Evolutionary conservation across 1,140 invertebrate species (phyloP), one percentile per base, ranked within the genome.

Genomic region (Nasonia vitripennis): DNA sequence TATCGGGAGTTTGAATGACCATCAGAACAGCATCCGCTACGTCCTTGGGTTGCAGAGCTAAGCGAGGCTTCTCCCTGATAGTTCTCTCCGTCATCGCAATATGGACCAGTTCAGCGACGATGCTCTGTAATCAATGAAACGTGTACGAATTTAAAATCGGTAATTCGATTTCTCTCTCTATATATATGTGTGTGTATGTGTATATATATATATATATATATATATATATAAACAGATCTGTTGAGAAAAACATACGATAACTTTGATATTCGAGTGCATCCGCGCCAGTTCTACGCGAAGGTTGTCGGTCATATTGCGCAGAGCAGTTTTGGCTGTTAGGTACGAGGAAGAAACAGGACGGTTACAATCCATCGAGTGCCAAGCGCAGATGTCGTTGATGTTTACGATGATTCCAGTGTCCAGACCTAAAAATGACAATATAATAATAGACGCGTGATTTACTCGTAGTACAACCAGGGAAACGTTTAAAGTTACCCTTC

Each of bases 231-330:
- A 2, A 27, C 34, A 37, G 34, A 37, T 37, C 5, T 5, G 34
- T 37, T 2, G 20, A 37, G 31, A 74, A 71, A 23, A 84, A 89
- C 91, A 94, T 91, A 96, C 95, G 87, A 95, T 95, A 14, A 96
- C 94, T 91, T 95, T 94, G 77, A 96, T 95, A 74, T 94, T 94
- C 68, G 94, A 94, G 41, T 94, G 94, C 45, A 92, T 88, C 12
- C 90, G 88, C 0, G 92, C 91, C n/a, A 97, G 92, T 89, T 97
- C 96, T 51, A 94, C 93, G 20, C 95, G 91, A 11, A 96, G 91
- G 0, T 95, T 94, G 85, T 96, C 94, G 2, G 95, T 94, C 67
- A 97, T 89, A 0, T 94, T 95, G 2, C 94, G 95, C 2, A 96
- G 82, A 0, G 82, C 82, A 23, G 27, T 41, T 68, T 83, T 83